Evolutionary conservation across 2,888 invertebrate species (phyloP).

Genomic region (Leptinotarsa rubiginosa): DNA sequence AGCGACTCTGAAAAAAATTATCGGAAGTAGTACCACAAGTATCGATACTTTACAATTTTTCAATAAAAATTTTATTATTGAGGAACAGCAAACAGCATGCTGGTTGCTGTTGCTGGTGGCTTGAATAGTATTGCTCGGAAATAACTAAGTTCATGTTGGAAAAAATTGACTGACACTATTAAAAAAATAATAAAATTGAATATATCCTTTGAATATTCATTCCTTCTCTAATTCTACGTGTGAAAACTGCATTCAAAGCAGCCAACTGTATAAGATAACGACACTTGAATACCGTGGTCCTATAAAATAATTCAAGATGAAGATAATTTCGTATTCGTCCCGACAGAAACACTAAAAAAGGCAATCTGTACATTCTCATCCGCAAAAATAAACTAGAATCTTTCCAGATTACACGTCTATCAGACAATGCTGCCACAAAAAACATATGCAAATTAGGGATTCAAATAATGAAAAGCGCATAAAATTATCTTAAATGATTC

Average conservation of each 20-base stretch:
- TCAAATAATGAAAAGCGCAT: constrained; percentile 39
- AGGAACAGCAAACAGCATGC: too few species aligned
- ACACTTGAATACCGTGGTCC: not conserved
- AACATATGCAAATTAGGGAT: constrained; percentile 23
- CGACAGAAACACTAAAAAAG: not conserved
- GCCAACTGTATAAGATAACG: not conserved
- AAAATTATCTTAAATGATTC: constrained; percentile 39
- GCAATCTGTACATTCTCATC: constrained; percentile 1
- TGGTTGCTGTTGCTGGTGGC: too few species aligned
- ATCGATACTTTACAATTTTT: too few species aligned
- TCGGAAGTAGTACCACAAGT: too few species aligned
- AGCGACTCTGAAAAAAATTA: too few species aligned
- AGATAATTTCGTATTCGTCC: constrained; percentile 1
- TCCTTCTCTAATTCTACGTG: not conserved
- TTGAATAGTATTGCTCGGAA: too few species aligned
- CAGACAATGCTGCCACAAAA: constrained; percentile 15
- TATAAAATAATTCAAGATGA: constrained; percentile 7
- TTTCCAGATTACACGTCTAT: constrained; percentile 14
- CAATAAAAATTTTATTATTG: too few species aligned
- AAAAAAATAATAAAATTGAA: too few species aligned
- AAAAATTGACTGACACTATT: too few species aligned
- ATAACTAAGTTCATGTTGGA: too few species aligned
- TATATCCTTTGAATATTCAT: not conserved
- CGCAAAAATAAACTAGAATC: constrained; percentile 13
- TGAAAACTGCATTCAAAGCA: not conserved